Evolutionary conservation across 2,113 vertebrate genomes (phyloP).

Genomic region (Cichladusa arquata): DNA sequence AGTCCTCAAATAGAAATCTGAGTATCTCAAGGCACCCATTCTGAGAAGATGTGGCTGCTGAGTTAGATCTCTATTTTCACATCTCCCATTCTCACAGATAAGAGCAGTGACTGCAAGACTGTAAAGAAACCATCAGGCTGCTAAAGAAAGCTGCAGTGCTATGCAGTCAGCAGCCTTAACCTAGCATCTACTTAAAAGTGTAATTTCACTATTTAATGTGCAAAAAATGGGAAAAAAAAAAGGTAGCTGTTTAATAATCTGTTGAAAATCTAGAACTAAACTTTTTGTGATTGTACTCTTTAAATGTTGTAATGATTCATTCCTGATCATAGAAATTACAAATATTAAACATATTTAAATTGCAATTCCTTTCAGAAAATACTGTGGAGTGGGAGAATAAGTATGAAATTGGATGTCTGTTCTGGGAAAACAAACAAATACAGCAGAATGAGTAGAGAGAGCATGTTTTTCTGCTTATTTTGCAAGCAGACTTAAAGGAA

Average conservation of each 20-base stretch:
- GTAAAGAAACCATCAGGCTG: background rate
- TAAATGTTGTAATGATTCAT: background rate
- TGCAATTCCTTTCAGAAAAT: background rate
- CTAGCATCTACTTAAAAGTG: background rate
- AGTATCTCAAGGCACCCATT: background rate
- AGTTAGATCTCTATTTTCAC: background rate
- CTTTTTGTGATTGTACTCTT: background rate
- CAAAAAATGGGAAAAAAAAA: background rate
- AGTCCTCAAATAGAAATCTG: background rate
- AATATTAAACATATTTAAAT: background rate
- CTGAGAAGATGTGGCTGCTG: background rate
- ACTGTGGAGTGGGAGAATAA: background rate
- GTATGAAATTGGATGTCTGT: background rate
- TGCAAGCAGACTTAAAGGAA: slow-evolving; percentile 27
- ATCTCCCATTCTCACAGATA: background rate
- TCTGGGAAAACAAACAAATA: background rate
- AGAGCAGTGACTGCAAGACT: background rate
- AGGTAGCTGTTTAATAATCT: background rate
- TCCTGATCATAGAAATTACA: background rate
- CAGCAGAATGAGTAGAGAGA: background rate
- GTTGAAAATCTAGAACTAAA: background rate
- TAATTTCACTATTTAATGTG: background rate
- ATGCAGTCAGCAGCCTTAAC: background rate
- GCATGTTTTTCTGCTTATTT: slow-evolving; percentile 37
- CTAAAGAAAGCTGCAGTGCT: background rate